Percentiles rank a stretch among this genome's conserved stretches.
phyloP scores from a whole-genome alignment of 2,113 vertebrate species.

The Tretioscincus oriximinensis region DNA sequence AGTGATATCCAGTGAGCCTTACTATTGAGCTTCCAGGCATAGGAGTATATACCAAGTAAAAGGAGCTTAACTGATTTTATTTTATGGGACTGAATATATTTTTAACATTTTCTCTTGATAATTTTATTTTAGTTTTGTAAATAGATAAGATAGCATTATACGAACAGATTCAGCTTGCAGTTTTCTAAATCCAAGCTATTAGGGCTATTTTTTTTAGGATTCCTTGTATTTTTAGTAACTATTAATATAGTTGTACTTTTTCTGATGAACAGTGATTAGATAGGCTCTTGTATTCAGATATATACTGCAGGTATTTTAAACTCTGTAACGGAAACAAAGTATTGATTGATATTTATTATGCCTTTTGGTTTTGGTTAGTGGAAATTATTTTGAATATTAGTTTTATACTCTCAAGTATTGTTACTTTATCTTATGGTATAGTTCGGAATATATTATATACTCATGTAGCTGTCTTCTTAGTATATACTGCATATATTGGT shows the following conservation, averaged over 20 bases:
- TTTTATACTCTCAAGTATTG: conserved; percentile 49
- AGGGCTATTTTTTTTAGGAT: background rate
- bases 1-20: background rate
- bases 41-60: background rate
- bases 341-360: background rate
- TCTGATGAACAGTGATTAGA: background rate
- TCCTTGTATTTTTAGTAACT: conserved; percentile 1
- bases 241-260: background rate
- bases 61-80: background rate
- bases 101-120: background rate
- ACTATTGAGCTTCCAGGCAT: background rate
- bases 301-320: background rate
- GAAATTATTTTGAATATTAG: conserved; percentile 37
- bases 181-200: background rate
- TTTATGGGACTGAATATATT: conserved; percentile 13
- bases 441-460: conserved; percentile 18
- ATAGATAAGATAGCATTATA: background rate
- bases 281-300: background rate
- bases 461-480: conserved; percentile 22
- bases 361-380: conserved; percentile 27
- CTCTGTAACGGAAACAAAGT: background rate
- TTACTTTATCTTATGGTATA: conserved; percentile 36
- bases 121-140: conserved; percentile 8
- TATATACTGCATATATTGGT: no score
- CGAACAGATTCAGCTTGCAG: background rate